phyloP scores from a whole-genome alignment of 2,797 vertebrate species.

The Chrysocyon brachyurus region DNA sequence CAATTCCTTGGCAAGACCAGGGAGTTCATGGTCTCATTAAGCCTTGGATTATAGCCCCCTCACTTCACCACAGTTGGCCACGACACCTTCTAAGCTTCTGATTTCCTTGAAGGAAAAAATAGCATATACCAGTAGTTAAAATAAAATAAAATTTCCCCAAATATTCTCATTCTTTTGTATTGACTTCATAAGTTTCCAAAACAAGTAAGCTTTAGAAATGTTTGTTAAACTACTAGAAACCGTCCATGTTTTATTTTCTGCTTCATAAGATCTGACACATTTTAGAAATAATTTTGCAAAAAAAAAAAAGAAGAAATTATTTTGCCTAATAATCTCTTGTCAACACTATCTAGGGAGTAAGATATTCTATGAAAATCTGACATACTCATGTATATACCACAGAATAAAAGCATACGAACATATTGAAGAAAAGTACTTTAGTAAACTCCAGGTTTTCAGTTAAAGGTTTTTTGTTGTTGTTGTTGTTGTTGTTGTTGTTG shows the following conservation, averaged over 20 bases:
- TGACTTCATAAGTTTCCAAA: not conserved
- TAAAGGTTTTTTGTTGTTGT: not conserved
- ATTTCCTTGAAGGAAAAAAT: not conserved
- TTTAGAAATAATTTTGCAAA: not conserved
- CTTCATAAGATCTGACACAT: not conserved
- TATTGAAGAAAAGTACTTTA: not conserved
- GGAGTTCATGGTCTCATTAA: not conserved
- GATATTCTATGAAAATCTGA: not conserved
- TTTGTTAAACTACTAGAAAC: not conserved
- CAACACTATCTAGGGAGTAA: not conserved
- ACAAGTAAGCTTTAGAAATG: not conserved
- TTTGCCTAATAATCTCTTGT: not conserved
- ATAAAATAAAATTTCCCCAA: not conserved
- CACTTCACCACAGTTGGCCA: not conserved
- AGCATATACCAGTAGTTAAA: not conserved
- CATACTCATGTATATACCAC: not conserved
- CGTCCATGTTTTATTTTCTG: not conserved
- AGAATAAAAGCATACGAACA: not conserved
- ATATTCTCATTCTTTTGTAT: not conserved
- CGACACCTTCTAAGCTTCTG: not conserved
- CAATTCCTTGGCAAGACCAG: not conserved
- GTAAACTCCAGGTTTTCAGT: not conserved
- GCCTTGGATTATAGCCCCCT: not conserved
- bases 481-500: not conserved
- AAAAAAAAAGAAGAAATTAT: not conserved